phyloP scores from a whole-genome alignment of 1,140 invertebrate species.

The Drosophila nigrodunni region DNA sequence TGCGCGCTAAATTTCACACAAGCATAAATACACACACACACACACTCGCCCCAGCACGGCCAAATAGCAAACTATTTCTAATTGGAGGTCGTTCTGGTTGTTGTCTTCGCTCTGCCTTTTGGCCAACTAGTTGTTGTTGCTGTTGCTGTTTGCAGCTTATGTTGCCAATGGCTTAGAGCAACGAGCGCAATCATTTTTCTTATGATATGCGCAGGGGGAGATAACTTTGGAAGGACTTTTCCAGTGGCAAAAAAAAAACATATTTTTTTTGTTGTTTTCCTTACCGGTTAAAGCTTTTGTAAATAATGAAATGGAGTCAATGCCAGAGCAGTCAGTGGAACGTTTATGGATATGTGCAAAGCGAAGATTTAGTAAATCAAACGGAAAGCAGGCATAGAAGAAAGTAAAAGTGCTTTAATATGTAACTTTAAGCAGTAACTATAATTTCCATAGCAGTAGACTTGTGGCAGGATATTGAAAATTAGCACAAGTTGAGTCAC shows the following conservation, averaged over 20 bases:
- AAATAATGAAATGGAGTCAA: conserved; percentile 26
- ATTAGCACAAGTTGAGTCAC: too few species aligned
- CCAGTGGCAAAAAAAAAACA: neutral
- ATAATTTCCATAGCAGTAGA: too few species aligned
- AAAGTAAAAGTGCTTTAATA: neutral
- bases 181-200: conserved; percentile 36
- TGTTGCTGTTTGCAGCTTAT: conserved; percentile 37
- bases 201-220: conserved; percentile 24
- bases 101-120: conserved; percentile 52
- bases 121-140: conserved; percentile 36
- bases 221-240: neutral
- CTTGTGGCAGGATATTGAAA: too few species aligned
- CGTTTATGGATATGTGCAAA: neutral
- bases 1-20: conserved; percentile 68
- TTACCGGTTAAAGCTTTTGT: conserved; percentile 2
- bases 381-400: neutral
- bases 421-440: too few species aligned
- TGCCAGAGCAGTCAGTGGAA: neutral
- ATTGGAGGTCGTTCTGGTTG: conserved; percentile 70
- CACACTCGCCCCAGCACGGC: conserved; percentile 24
- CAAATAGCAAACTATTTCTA: conserved; percentile 75
- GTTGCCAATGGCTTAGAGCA: conserved; percentile 29
- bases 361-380: neutral
- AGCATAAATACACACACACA: conserved; percentile 22
- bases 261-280: neutral